A percentile compares a stretch with the other conserved stretches of the same genome.
Conservation (phyloP, 2,888 invertebrate species). For the Perizoma flavofasciatum region DNA sequence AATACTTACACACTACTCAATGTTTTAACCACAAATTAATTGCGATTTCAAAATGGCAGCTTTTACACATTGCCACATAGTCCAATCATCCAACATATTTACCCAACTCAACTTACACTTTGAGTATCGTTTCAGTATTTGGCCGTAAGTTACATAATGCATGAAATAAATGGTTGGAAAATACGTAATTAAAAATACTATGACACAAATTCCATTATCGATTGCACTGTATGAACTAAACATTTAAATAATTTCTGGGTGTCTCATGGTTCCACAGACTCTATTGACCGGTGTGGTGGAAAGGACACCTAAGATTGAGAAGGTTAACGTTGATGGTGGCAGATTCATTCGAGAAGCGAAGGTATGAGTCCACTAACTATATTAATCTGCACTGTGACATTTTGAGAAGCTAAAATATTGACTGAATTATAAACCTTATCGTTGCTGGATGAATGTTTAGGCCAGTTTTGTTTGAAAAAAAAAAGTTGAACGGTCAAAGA, state of each 20-base stretch:
- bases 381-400: constrained; percentile 45
- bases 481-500: constrained; percentile 4
- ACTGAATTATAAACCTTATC: constrained; percentile 1
- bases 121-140: no score
- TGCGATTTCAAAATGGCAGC: no score
- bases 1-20: no score
- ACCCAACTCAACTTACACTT: no score
- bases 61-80: no score
- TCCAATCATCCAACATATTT: no score
- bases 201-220: constrained; percentile 6
- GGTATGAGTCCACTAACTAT: constrained; percentile 85
- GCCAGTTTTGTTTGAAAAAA: neutral
- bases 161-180: neutral
- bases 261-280: constrained; percentile 86
- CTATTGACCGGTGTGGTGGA: constrained; percentile 97
- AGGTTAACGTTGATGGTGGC: constrained; percentile 97
- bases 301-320: constrained; percentile 96
- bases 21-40: no score
- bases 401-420: constrained; percentile 41
- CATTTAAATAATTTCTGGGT: constrained; percentile 49
- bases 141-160: neutral
- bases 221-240: constrained; percentile 15
- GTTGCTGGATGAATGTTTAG: constrained; percentile 4
- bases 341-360: constrained; percentile 98
- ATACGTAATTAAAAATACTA: neutral